Evolutionary conservation across 2,113 vertebrate species (phyloP).

Genomic region (Halichoerus grypus): DNA sequence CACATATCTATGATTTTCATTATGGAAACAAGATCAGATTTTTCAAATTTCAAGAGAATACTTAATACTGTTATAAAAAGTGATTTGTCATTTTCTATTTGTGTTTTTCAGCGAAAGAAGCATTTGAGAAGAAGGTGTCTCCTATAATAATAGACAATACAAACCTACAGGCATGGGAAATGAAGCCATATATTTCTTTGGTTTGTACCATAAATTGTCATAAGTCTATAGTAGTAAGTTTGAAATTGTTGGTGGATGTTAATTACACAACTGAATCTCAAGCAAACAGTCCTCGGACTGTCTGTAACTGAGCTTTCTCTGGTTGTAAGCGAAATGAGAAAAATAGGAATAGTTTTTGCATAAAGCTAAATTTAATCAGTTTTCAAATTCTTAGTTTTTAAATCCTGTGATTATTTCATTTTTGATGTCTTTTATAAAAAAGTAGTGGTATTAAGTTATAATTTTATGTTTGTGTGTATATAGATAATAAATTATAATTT

Average conservation of each 20-base stretch:
- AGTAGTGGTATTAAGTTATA: neutral
- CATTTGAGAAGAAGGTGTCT: slow-evolving; percentile 92
- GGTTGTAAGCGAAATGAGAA: slow-evolving; percentile 4
- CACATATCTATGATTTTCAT: neutral
- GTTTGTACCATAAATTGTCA: slow-evolving; percentile 88
- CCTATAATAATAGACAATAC: slow-evolving; percentile 99
- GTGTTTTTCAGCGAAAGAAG: slow-evolving; percentile 93
- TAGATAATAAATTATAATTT: neutral
- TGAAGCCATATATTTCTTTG: slow-evolving; percentile 97
- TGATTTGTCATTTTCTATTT: slow-evolving; percentile 64
- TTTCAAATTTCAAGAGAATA: slow-evolving; percentile 10
- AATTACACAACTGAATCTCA: neutral
- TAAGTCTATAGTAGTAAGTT: slow-evolving; percentile 26
- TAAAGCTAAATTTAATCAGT: slow-evolving; percentile 1
- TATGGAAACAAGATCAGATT: slow-evolving; percentile 38
- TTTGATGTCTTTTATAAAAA: slow-evolving; percentile 29
- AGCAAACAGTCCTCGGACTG: neutral
- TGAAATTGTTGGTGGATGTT: slow-evolving; percentile 30
- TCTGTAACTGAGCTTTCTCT: neutral
- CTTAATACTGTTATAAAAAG: slow-evolving; percentile 51
- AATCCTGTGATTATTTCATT: neutral
- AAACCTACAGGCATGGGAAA: slow-evolving; percentile 98
- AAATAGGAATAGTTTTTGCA: neutral
- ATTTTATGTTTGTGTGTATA: neutral
- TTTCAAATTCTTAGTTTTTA: slow-evolving; percentile 22